phyloP scores from a whole-genome alignment of 2,888 invertebrate species.

The Andrena minutula region DNA sequence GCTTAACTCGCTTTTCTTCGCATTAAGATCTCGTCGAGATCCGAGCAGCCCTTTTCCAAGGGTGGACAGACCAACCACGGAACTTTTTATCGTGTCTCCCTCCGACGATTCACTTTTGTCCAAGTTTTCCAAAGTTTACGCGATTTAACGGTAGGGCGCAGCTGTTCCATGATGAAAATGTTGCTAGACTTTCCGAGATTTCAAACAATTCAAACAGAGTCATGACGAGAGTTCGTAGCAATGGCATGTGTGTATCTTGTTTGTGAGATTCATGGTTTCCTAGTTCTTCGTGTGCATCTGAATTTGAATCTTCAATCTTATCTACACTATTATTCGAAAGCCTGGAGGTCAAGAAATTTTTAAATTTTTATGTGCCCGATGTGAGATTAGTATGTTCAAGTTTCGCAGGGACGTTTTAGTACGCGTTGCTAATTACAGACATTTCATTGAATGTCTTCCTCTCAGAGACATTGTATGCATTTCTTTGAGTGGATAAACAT shows the following conservation, averaged over 20 bases:
- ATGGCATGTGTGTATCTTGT: conserved; percentile 5
- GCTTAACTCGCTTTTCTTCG: conserved; percentile 29
- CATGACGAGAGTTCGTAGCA: not conserved
- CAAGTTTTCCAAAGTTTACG: conserved; percentile 9
- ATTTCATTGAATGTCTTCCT: no score
- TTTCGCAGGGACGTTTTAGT: no score
- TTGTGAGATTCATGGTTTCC: not conserved
- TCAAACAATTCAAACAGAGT: not conserved
- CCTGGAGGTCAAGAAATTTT: no score
- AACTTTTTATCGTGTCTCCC: conserved; percentile 29
- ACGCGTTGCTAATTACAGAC: no score
- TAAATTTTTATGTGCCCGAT: no score
- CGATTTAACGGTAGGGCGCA: conserved; percentile 32
- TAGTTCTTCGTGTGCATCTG: not conserved
- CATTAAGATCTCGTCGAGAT: conserved; percentile 13
- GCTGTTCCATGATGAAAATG: not conserved
- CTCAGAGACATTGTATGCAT: no score
- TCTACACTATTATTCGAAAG: no score
- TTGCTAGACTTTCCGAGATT: not conserved
- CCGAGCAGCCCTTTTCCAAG: conserved; percentile 26
- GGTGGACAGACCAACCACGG: not conserved
- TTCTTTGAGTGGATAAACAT: no score
- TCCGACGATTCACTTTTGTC: conserved; percentile 14
- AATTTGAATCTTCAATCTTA: no score
- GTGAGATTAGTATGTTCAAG: no score